phyloP scores from a whole-genome alignment of 2,888 invertebrate species.

The Tenthredo notha region DNA sequence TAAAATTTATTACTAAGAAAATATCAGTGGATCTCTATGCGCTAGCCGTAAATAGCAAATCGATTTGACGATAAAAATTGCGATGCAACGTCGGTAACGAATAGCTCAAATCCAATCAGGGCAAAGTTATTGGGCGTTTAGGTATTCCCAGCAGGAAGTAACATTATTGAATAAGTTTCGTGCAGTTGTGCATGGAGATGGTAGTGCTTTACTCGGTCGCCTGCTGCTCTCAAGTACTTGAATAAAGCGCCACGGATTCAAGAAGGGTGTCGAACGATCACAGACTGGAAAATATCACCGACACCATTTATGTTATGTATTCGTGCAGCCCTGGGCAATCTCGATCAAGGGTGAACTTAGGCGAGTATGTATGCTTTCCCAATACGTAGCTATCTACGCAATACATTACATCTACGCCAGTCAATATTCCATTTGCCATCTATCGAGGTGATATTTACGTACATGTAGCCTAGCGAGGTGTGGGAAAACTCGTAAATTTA shows the following conservation, averaged over 20 bases:
- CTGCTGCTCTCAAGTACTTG: conserved; percentile 52
- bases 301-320: conserved; percentile 14
- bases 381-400: conserved; percentile 15
- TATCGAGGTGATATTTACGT: conserved; percentile 23
- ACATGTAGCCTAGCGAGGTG: background rate
- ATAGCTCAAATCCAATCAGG: conserved; percentile 36
- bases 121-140: conserved; percentile 36
- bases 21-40: background rate
- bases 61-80: conserved; percentile 26
- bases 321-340: conserved; percentile 8
- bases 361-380: background rate
- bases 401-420: conserved; percentile 9
- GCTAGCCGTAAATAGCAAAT: background rate
- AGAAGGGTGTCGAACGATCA: conserved; percentile 45
- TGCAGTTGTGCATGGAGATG: conserved; percentile 48
- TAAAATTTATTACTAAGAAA: background rate
- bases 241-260: conserved; percentile 36
- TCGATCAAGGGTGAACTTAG: conserved; percentile 22
- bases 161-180: conserved; percentile 52
- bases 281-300: conserved; percentile 44
- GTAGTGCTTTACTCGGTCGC: conserved; percentile 46
- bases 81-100: conserved; percentile 34
- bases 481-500: background rate
- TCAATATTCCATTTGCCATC: conserved; percentile 38
- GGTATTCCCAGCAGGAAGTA: conserved; percentile 44